phyloP scores from a whole-genome alignment of 2,888 invertebrate genomes.

The Pollenia labialis region DNA sequence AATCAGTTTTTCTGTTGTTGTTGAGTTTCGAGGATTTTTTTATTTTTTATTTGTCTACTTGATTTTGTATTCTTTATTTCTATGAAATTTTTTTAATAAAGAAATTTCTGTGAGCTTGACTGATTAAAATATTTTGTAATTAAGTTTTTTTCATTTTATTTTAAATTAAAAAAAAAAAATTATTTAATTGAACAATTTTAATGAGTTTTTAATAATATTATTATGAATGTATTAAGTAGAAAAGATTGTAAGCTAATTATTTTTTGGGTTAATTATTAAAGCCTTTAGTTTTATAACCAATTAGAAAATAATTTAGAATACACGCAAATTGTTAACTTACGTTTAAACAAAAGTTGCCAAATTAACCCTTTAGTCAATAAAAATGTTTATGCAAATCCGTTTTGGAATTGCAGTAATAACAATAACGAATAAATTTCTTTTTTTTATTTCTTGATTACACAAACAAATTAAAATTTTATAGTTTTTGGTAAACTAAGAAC shows the following conservation, averaged over 20 bases:
- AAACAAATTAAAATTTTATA: neutral
- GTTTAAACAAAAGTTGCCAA: slow-evolving; percentile 27
- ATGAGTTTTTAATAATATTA: no score
- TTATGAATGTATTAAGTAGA: no score
- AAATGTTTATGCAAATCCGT: slow-evolving; percentile 27
- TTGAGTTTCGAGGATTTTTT: neutral
- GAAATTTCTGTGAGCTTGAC: no score
- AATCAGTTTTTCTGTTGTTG: neutral
- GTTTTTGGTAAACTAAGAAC: slow-evolving; percentile 28
- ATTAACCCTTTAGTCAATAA: slow-evolving; percentile 22
- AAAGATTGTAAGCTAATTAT: no score
- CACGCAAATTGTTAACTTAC: slow-evolving; percentile 58
- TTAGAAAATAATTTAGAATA: slow-evolving; percentile 27
- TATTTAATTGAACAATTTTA: no score
- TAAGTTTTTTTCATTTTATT: no score
- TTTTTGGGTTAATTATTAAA: neutral
- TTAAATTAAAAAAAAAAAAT: no score
- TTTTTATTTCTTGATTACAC: slow-evolving; percentile 10
- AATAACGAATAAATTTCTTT: slow-evolving; percentile 38
- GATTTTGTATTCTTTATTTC: neutral
- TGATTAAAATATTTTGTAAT: no score
- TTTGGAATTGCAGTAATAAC: slow-evolving; percentile 27
- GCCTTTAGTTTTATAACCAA: slow-evolving; percentile 1
- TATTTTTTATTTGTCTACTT: neutral
- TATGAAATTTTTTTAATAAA: neutral